Evolutionary conservation across 1,140 invertebrate species (phyloP), one percentile per base, ranked within the genome.

Genomic region (Eufriesea mexicana): DNA sequence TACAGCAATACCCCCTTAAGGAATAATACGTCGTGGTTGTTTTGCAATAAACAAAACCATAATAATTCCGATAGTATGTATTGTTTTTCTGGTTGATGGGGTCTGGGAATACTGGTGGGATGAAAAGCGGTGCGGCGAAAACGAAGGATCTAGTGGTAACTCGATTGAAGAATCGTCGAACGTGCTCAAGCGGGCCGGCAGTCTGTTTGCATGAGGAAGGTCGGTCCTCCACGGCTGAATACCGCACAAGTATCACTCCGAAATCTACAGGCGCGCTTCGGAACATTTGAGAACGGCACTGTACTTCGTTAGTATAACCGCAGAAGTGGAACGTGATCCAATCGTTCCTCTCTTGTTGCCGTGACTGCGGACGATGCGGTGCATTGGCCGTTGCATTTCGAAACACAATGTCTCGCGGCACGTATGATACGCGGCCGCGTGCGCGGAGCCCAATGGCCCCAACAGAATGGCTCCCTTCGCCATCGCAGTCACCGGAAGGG

Each of bases 261-360:
- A 71, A 72, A 85, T 51, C 82, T 72, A 67, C 61, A 55, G 79
- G 16, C 75, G 49, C 42, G 57, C 57, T 75, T 70, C 54, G 16
- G 68, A 84, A 82, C 71, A 76, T 80, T 80, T 70, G 81, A 71
- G 72, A 83, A 86, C 57, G 71, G 73, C 81, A 77, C 83, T 62
- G 72, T 82, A 74, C 83, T 88, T 88, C 77, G 86, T 87, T 88
- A 87, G 86, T 82, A 79, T 75, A 85, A 88, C 87, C 87, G 75
- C 86, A 83, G 83, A 71, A 85, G 55, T 84, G 78, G 83, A 88
- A 88, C 86, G 87, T 88, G 87, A 88, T 88, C 83, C 86, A 87
- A 88, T 87, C 83, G 79, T 85, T 72, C 79, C 64, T 85, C 79
- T 85, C 83, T 82, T 54, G 71, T 62, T 75, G 73, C 74, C 75